phyloP scores from a whole-genome alignment of 1,140 invertebrate genomes.

The Archivesica marissinica region DNA sequence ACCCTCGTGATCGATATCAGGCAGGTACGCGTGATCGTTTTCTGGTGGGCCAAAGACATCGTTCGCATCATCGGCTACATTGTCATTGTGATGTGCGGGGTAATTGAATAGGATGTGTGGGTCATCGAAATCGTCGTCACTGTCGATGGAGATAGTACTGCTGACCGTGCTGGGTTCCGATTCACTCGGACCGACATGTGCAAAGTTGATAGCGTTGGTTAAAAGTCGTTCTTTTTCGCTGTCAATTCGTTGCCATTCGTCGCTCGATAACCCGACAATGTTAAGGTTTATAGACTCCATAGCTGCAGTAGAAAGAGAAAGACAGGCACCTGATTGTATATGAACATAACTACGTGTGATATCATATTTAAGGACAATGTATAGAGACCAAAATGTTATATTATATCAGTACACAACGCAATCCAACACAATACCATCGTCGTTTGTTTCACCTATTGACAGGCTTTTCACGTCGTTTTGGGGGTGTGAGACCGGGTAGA shows the following conservation, averaged over 20 bases:
- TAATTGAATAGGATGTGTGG: not conserved
- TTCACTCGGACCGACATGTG: constrained; percentile 20
- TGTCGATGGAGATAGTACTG: constrained; percentile 21
- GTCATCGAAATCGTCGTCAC: not conserved
- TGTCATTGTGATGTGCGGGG: not conserved
- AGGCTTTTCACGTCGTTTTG: too few species aligned
- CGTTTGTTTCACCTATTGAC: too few species aligned
- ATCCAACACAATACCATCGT: too few species aligned
- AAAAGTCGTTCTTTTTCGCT: constrained; percentile 20
- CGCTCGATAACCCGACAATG: constrained; percentile 45
- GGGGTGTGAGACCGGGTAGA: too few species aligned
- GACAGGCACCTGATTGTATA: too few species aligned
- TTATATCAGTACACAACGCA: too few species aligned
- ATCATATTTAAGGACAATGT: too few species aligned
- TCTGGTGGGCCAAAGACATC: constrained; percentile 25
- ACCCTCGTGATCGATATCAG: not conserved
- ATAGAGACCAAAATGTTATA: too few species aligned
- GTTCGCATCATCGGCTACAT: constrained; percentile 24
- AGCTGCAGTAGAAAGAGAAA: too few species aligned
- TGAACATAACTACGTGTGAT: too few species aligned
- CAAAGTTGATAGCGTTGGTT: constrained; percentile 12
- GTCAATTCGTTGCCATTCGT: constrained; percentile 52
- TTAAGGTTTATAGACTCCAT: constrained; percentile 57
- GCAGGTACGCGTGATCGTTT: not conserved
- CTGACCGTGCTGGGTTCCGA: constrained; percentile 42